Conservation (phyloP, 2,888 invertebrate genomes). For the Bimastos eiseni region DNA sequence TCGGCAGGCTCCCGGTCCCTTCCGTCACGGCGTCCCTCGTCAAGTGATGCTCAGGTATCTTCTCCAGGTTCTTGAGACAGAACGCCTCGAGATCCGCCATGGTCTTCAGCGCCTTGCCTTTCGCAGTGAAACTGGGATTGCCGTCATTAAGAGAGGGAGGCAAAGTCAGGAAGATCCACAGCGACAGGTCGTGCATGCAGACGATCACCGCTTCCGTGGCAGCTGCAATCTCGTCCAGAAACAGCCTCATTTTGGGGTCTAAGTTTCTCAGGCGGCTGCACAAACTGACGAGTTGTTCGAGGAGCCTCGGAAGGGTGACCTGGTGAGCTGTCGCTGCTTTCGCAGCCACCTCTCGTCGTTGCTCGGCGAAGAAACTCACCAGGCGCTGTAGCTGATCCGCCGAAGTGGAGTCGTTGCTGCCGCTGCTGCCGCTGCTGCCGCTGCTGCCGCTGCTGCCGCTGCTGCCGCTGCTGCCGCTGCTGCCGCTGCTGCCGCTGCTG, state of each 20-base stretch:
- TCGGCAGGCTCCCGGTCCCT: not conserved
- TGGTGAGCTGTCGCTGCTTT: not conserved
- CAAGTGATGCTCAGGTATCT: not conserved
- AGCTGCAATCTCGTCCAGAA: not conserved
- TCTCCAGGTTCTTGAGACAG: not conserved
- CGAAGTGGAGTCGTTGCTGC: not conserved
- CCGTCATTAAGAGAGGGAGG: not conserved
- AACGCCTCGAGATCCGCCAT: not conserved
- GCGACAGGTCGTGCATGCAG: not conserved
- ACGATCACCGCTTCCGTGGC: not conserved
- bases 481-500: too few relatives aligned
- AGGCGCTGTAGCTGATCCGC: not conserved
- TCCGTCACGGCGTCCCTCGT: not conserved
- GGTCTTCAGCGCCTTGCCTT: not conserved
- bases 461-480: too few relatives aligned
- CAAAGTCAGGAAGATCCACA: not conserved
- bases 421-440: not conserved
- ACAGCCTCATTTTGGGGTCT: not conserved
- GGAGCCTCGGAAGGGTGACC: not conserved
- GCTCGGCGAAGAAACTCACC: not conserved
- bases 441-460: too few relatives aligned
- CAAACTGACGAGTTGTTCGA: not conserved
- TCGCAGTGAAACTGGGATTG: not conserved
- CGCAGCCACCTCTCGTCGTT: not conserved
- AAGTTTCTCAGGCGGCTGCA: not conserved